These are phyloP conservation scores for Muntiacus reevesi DNA, from an alignment of 2,113 vertebrate genomes.

Conservation along the genomic window DNA sequence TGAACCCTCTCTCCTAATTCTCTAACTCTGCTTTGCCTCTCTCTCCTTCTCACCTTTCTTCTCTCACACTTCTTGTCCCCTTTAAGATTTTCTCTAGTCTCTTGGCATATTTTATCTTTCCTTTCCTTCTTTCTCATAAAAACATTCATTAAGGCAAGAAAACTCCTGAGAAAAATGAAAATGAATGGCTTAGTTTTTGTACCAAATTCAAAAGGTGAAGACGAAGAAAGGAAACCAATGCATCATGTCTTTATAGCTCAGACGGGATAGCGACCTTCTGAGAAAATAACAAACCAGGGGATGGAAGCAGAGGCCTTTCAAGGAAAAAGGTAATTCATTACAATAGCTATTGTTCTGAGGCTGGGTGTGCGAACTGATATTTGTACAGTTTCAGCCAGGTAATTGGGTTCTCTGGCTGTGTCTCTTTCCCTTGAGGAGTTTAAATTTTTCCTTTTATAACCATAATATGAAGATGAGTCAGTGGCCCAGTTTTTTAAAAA, in stretches of 20 bases:
- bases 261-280: neutral
- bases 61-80: neutral
- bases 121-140: neutral
- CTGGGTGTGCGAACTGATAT: neutral
- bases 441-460: conserved; percentile 22
- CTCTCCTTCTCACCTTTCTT: neutral
- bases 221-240: neutral
- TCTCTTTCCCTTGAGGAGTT: conserved; percentile 5
- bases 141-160: neutral
- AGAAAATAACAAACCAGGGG: neutral
- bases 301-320: neutral
- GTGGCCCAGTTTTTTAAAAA: neutral
- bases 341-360: neutral
- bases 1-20: neutral
- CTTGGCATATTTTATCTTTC: neutral
- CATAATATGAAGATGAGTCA: conserved; percentile 13
- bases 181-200: neutral
- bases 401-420: conserved; percentile 26
- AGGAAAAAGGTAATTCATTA: neutral
- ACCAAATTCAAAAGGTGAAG: neutral
- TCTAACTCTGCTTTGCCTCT: neutral
- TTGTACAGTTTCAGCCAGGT: neutral
- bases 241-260: neutral
- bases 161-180: conserved; percentile 40
- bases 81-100: neutral